Evolutionary conservation across 2,797 vertebrate genomes (phyloP).

Genomic region (Stomatorhinus walkeri): DNA sequence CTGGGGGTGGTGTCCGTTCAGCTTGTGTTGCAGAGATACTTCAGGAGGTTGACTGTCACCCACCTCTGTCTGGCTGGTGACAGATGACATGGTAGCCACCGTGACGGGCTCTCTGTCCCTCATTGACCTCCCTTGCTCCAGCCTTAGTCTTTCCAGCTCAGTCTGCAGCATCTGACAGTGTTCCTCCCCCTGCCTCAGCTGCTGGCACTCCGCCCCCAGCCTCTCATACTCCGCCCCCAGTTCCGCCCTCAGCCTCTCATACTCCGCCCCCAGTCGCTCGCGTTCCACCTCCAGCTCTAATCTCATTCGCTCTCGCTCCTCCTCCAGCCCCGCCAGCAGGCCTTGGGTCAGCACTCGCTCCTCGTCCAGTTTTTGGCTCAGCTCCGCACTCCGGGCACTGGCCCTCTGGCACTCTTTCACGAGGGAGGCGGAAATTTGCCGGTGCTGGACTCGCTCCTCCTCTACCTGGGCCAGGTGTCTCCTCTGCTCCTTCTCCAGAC

Average conservation of each 20-base stretch:
- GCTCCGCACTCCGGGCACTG: constrained; percentile 68
- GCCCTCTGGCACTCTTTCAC: constrained; percentile 84
- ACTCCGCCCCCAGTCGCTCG: constrained; percentile 78
- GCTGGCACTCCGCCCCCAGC: constrained; percentile 78
- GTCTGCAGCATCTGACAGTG: constrained; percentile 64
- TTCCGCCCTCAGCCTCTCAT: constrained; percentile 82
- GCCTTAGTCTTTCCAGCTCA: constrained; percentile 75
- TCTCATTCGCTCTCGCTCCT: constrained; percentile 76
- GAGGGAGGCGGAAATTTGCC: constrained; percentile 80
- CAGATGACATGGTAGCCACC: constrained; percentile 46
- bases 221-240: constrained; percentile 91
- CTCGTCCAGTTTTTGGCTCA: constrained; percentile 88
- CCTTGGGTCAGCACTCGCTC: constrained; percentile 76
- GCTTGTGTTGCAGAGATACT: constrained; percentile 40
- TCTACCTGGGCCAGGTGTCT: constrained; percentile 73
- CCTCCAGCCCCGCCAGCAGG: constrained; percentile 68
- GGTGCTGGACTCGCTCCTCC: constrained; percentile 81
- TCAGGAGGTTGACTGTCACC: constrained; percentile 48
- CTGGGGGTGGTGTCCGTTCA: constrained; percentile 53
- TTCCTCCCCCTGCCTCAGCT: constrained; percentile 78
- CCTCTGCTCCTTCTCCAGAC: constrained; percentile 78
- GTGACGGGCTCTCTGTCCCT: constrained; percentile 52
- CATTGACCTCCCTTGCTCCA: constrained; percentile 54
- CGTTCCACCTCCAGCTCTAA: constrained; percentile 83
- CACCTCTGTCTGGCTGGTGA: constrained; percentile 69